Percentiles rank a stretch among this genome's conserved stretches.
These are phyloP conservation scores for Benthosema pterotum DNA, from an alignment of 2,797 vertebrate genomes.

Conservation along the genomic window DNA sequence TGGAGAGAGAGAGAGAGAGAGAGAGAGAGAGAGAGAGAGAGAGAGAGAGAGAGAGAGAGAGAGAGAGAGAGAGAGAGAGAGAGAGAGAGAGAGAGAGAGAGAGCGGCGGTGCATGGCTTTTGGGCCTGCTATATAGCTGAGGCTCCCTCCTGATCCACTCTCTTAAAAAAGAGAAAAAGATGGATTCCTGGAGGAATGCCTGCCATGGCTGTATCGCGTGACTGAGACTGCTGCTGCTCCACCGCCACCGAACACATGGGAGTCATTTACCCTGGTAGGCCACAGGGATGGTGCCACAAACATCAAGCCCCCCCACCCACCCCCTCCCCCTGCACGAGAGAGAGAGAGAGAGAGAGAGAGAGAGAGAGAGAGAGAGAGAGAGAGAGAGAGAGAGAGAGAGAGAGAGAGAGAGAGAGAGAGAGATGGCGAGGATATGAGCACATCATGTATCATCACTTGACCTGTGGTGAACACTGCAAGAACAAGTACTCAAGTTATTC, in stretches of 20 bases:
- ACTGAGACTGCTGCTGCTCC: conserved; percentile 75
- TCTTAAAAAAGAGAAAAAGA: conserved; percentile 59
- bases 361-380: conserved; percentile 46
- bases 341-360: conserved; percentile 48
- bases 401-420: conserved; percentile 38
- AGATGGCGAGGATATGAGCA: conserved; percentile 32
- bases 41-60: conserved; percentile 37
- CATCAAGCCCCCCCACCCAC: conserved; percentile 56
- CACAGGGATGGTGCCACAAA: conserved; percentile 79
- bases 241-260: conserved; percentile 80
- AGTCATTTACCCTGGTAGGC: conserved; percentile 79
- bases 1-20: conserved; percentile 35
- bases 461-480: conserved; percentile 37
- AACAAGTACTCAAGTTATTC: background rate
- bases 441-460: conserved; percentile 57
- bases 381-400: conserved; percentile 44
- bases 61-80: conserved; percentile 36
- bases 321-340: conserved; percentile 20
- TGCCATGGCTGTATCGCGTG: conserved; percentile 75
- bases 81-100: conserved; percentile 30
- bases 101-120: conserved; percentile 47
- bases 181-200: conserved; percentile 77
- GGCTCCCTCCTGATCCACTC: no score
- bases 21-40: conserved; percentile 24
- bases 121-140: conserved; percentile 55